Evolutionary conservation across 2,797 vertebrate species (phyloP).

Genomic region (Hoplostethus mediterraneus): DNA sequence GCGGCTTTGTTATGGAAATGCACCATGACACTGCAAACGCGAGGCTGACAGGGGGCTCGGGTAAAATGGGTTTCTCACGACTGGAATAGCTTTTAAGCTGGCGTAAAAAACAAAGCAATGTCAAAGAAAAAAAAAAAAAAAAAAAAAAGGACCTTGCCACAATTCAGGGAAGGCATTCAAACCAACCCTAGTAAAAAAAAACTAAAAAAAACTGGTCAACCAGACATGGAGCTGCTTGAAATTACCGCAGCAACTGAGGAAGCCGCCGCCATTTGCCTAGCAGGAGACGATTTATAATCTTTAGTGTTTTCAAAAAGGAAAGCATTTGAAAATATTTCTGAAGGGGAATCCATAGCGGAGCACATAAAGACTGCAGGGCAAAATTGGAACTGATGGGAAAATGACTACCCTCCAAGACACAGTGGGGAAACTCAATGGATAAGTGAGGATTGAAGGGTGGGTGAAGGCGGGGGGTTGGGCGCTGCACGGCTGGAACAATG

Average conservation of each 20-base stretch:
- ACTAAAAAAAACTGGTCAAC: slow-evolving; percentile 4
- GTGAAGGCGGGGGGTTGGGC: slow-evolving; percentile 27
- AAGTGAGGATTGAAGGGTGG: slow-evolving; percentile 16
- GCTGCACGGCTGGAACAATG: slow-evolving; percentile 63
- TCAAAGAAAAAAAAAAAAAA: neutral
- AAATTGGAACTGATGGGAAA: slow-evolving; percentile 45
- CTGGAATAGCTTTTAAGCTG: slow-evolving; percentile 56
- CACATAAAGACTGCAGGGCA: neutral
- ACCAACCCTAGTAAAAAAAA: slow-evolving; percentile 28
- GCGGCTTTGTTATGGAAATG: slow-evolving; percentile 71
- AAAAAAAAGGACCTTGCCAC: slow-evolving; percentile 35
- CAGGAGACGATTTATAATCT: slow-evolving; percentile 25
- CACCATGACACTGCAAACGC: slow-evolving; percentile 67
- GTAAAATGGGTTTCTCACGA: slow-evolving; percentile 62
- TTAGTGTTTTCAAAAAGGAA: slow-evolving; percentile 31
- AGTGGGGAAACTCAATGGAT: slow-evolving; percentile 23
- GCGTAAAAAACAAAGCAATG: slow-evolving; percentile 60
- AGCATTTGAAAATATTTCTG: neutral
- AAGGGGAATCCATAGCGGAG: neutral
- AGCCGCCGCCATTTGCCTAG: slow-evolving; percentile 10
- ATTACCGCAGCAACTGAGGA: slow-evolving; percentile 28
- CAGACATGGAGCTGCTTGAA: neutral
- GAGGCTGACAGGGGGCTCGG: slow-evolving; percentile 20
- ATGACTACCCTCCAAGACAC: slow-evolving; percentile 34
- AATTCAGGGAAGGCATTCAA: slow-evolving; percentile 38